Evolutionary conservation across 2,113 vertebrate species (phyloP), one percentile per base, ranked within the genome.

Genomic region (Psittacara wagleri): DNA sequence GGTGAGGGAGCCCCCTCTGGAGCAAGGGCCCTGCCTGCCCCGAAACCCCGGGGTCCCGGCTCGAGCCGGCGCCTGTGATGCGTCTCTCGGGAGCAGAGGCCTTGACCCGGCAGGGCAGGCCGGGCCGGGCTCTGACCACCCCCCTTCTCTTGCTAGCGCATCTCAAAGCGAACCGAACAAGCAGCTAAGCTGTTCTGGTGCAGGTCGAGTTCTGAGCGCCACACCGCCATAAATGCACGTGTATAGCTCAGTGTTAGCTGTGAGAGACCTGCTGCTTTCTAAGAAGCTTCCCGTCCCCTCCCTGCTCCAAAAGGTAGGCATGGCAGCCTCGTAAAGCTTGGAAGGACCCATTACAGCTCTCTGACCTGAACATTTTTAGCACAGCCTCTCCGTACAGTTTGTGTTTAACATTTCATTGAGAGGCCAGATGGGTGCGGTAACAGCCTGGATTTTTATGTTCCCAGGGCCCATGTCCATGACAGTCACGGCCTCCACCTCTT

Each of bases 191-290:
- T 28, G 10, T 37, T 35, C 35, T 2, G 49, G 8, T 16, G 7
- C 23, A 6, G n/a, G 7, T 25, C 9, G 3, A 22, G 37, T 39
- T 13, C 51, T 49, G 35, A 4, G 44, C 4, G 12, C n/a, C 19
- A 8, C 27, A 2, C 13, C 4, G 0, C 4, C 43, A 10, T 27
- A 10, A 16, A 12, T 6, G 35, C 2, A 0, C 0, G 1, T 3
- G 33, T 24, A 16, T 35, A 35, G 33, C 33, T 35, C 22, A 35
- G 57, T 16, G 57, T 59, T 15, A 59, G 22, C 33, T 25, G 20
- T 7, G 33, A 25, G 37, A 22, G 27, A 61, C 29, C 31, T 35
- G 54, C 43, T 51, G 59, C 84, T 69, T 31, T 52, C 76, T 11
- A 11, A 48, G 64, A 15, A 63, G 41, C 43, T 59, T 68, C n/a